These are phyloP conservation scores for Manis crassicaudata DNA, from an alignment of 2,797 vertebrate genomes.

Conservation along the genomic window DNA sequence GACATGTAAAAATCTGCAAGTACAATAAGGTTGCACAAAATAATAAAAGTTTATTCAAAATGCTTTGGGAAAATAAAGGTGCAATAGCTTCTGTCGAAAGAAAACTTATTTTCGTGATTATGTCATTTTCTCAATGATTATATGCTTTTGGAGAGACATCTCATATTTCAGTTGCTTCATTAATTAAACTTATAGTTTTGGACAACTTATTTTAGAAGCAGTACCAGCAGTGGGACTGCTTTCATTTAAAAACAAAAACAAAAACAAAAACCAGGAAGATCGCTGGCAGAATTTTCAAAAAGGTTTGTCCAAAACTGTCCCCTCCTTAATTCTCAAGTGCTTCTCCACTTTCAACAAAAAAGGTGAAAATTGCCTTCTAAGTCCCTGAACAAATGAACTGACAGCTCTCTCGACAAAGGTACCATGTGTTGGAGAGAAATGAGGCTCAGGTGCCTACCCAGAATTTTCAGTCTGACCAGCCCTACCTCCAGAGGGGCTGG, in stretches of 20 bases:
- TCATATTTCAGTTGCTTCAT: not conserved
- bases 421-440: not conserved
- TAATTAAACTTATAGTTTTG: not conserved
- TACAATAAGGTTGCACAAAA: not conserved
- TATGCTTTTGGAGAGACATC: not conserved
- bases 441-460: not conserved
- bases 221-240: not conserved
- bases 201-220: slow-evolving; percentile 26
- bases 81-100: not conserved
- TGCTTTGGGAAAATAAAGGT: not conserved
- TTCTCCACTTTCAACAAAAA: not conserved
- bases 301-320: not conserved
- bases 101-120: slow-evolving; percentile 10
- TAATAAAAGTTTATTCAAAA: not conserved
- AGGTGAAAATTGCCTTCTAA: not conserved
- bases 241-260: not conserved
- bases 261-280: not conserved
- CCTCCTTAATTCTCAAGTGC: not conserved
- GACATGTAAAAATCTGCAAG: not conserved
- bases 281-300: not conserved
- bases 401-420: not conserved
- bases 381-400: not conserved
- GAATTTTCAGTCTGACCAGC: not conserved
- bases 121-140: not conserved
- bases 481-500: not conserved